phyloP scores from a whole-genome alignment of 2,888 invertebrate species.

The Ichneumoninae sp. region DNA sequence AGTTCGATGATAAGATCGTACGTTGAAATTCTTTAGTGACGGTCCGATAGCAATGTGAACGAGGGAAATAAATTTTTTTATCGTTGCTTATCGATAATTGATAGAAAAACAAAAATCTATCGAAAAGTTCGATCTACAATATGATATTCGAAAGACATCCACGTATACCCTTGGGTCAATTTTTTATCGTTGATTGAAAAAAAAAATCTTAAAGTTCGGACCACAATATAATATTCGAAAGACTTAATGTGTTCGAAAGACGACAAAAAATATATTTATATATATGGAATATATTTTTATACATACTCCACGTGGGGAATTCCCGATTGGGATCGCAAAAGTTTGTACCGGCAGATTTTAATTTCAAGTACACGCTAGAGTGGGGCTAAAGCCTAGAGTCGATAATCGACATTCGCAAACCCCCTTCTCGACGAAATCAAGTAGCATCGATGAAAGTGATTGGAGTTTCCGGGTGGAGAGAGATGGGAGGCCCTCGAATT shows the following conservation, averaged over 20 bases:
- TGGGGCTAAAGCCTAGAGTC: neutral
- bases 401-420: constrained; percentile 42
- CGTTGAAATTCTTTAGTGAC: neutral
- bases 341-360: neutral
- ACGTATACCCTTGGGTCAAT: neutral
- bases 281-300: too few species aligned
- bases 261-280: too few species aligned
- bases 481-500: constrained; percentile 19
- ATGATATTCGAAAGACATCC: neutral
- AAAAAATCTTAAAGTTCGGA: neutral
- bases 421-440: constrained; percentile 40
- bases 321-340: neutral
- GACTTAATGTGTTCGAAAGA: neutral
- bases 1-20: neutral
- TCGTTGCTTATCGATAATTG: neutral
- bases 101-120: neutral
- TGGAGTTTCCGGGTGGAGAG: neutral
- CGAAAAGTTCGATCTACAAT: neutral
- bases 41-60: neutral
- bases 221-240: neutral
- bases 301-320: neutral
- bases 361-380: neutral
- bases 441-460: constrained; percentile 9
- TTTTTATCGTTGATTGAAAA: neutral
- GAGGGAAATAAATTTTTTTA: neutral